These are phyloP conservation scores for Phania funesta DNA, from an alignment of 2,888 invertebrate species.

Conservation along the genomic window DNA sequence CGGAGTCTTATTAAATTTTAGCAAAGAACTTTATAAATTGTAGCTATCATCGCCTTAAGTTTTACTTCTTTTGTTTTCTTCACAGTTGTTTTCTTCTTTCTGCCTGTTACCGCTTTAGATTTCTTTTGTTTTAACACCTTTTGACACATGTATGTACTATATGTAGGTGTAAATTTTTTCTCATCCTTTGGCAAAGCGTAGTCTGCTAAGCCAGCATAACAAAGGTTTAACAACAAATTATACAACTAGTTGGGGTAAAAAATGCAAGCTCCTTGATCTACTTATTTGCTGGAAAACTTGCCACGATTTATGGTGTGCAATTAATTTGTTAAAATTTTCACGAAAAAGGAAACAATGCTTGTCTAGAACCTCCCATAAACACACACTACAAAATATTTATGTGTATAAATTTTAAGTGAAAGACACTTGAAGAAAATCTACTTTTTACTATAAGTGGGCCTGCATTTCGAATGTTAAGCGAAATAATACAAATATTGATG, in stretches of 20 bases:
- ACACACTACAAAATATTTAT: constrained; percentile 23
- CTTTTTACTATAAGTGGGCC: neutral
- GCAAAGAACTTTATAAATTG: constrained; percentile 64
- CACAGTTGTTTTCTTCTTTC: neutral
- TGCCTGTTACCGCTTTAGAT: constrained; percentile 23
- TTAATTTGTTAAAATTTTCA: constrained; percentile 78
- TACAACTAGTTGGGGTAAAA: constrained; percentile 16
- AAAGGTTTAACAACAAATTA: constrained; percentile 41
- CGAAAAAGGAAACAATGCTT: constrained; percentile 70
- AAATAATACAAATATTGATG: neutral
- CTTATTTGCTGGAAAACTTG: constrained; percentile 66
- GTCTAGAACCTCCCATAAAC: constrained; percentile 66
- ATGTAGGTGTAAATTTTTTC: constrained; percentile 32
- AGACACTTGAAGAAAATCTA: constrained; percentile 40
- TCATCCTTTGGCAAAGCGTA: constrained; percentile 20
- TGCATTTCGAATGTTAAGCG: neutral
- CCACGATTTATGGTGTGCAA: constrained; percentile 78
- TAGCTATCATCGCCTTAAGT: constrained; percentile 65
- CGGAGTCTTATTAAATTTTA: constrained; percentile 64
- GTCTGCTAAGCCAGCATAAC: neutral
- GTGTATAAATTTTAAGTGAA: constrained; percentile 38
- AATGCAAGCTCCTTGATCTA: constrained; percentile 64
- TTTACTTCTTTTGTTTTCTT: constrained; percentile 53
- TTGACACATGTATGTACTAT: too few relatives aligned
- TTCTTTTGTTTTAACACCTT: constrained; percentile 63